Evolutionary conservation across 2,888 invertebrate genomes (phyloP).

Genomic region (Tridacna crocea): DNA sequence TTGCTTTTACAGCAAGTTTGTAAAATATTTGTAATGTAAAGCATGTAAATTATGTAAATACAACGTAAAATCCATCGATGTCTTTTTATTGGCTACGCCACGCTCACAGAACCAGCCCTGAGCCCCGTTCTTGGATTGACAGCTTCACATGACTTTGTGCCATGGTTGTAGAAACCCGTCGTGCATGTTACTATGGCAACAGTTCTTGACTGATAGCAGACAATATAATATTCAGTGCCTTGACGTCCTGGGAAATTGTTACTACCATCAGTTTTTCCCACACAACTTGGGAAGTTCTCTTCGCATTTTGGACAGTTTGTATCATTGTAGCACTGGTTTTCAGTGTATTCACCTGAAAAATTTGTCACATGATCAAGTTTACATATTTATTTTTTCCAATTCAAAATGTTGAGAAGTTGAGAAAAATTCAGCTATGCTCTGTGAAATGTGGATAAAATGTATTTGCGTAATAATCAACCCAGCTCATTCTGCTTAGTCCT

Average conservation of each 20-base stretch:
- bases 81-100: background rate
- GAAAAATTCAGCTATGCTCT: too few species aligned
- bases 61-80: too few species aligned
- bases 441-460: too few species aligned
- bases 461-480: too few species aligned
- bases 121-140: constrained; percentile 44
- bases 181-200: constrained; percentile 72
- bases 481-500: too few species aligned
- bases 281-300: constrained; percentile 68
- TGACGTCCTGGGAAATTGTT: constrained; percentile 69
- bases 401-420: too few species aligned
- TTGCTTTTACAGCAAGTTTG: too few species aligned
- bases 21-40: too few species aligned
- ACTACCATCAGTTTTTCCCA: constrained; percentile 68
- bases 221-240: constrained; percentile 69
- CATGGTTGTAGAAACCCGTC: constrained; percentile 66
- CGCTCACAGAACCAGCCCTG: constrained; percentile 33
- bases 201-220: constrained; percentile 72
- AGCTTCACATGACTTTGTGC: constrained; percentile 56
- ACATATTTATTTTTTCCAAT: too few species aligned
- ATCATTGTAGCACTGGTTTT: constrained; percentile 69
- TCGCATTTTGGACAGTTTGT: constrained; percentile 69
- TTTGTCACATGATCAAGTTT: too few species aligned
- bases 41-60: too few species aligned
- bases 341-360: constrained; percentile 72